Evolutionary conservation across 2,113 vertebrate species (phyloP).

Genomic region (Seriola dumerili): DNA sequence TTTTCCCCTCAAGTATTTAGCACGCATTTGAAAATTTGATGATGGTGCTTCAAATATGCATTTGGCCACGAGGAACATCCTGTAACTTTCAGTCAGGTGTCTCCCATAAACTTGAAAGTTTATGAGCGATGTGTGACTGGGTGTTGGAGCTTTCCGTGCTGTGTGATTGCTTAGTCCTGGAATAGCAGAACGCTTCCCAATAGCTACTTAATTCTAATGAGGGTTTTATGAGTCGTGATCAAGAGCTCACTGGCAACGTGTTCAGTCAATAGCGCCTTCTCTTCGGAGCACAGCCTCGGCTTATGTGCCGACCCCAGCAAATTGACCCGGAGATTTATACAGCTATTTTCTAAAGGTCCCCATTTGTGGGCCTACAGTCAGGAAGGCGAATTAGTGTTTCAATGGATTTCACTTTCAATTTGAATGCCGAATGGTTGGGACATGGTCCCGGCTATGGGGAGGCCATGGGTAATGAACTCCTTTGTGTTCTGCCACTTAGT

Average conservation of each 20-base stretch:
- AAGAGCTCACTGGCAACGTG: slow-evolving; percentile 68
- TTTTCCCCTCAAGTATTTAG: slow-evolving; percentile 24
- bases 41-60: slow-evolving; percentile 24
- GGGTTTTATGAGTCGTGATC: slow-evolving; percentile 78
- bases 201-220: slow-evolving; percentile 71
- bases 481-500: slow-evolving; percentile 67
- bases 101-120: slow-evolving; percentile 12
- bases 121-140: slow-evolving; percentile 22
- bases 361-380: slow-evolving; percentile 64
- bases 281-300: slow-evolving; percentile 47
- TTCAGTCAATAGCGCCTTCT: slow-evolving; percentile 60
- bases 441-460: slow-evolving; percentile 47
- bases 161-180: slow-evolving; percentile 59
- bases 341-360: slow-evolving; percentile 76
- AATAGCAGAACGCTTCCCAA: slow-evolving; percentile 54
- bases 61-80: slow-evolving; percentile 5
- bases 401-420: slow-evolving; percentile 78
- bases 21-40: slow-evolving; percentile 30
- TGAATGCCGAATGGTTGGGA: slow-evolving; percentile 71
- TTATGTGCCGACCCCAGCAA: slow-evolving; percentile 65
- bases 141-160: slow-evolving; percentile 9
- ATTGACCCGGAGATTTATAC: slow-evolving; percentile 79
- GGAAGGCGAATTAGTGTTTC: slow-evolving; percentile 73
- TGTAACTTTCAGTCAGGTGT: slow-evolving; percentile 41
- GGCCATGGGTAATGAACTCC: slow-evolving; percentile 69